Evolutionary conservation across 2,888 invertebrate genomes (phyloP), one percentile per base, ranked within the genome.

Genomic region (Automeris io): DNA sequence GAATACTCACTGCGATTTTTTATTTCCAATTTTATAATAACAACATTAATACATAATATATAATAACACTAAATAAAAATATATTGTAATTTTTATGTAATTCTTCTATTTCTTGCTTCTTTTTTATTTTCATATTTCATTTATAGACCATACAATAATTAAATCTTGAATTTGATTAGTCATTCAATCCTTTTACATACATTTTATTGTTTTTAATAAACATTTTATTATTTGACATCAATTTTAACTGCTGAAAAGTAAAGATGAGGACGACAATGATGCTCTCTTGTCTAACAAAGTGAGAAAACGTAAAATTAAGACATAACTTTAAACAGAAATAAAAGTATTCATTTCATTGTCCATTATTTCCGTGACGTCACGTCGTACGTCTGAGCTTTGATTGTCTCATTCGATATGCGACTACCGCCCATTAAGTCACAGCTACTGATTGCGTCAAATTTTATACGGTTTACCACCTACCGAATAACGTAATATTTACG

Each of bases 361-460:
- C 51, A 76, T 72, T 70, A 60, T 68, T 71, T 70, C 66, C 67
- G 58, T 57, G 50, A 57, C 61, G 54, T 56, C 57, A n/a, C n/a
- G n/a, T n/a, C 52, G 51, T 61, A 57, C 54, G 29, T 55, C 52
- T 47, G 49, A 45, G 54, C 48, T 53, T 48, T 61, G 69, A 72
- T 73, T 70, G 65, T 70, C 57, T 54, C 67, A 74, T 76, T 82
- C 72, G 80, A 65, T 72, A 76, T 72, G 74, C 76, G 52, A 70
- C 77, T 74, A 71, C 75, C 61, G 64, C 54, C 66, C 66, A 78
- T 78, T 74, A 79, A 55, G 55, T 51, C 49, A 54, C 61, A 49
- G 66, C 62, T 61, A 56, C 62, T 67, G 62, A 60, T 61, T 67
- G 65, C 68, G 60, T 59, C 58, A 46, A 59, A 80, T 80, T 81